Percentiles rank a stretch among this genome's conserved stretches.
phyloP scores from a whole-genome alignment of 2,888 invertebrate species.

The Clusia tigrina region DNA sequence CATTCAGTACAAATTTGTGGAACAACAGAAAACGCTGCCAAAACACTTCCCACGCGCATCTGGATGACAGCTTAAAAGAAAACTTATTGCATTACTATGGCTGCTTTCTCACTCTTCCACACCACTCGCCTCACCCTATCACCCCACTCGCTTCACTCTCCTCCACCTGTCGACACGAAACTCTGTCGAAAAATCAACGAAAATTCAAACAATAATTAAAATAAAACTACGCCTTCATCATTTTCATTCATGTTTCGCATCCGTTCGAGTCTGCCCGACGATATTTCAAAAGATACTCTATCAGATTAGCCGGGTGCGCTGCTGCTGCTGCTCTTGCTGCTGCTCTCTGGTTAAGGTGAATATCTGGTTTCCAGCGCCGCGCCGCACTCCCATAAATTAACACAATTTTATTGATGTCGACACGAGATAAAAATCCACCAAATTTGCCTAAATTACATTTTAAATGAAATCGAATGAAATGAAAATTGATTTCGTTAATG shows the following conservation, averaged over 20 bases:
- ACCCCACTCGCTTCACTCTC: too few species aligned
- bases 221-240: not conserved
- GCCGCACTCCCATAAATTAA: constrained; percentile 51
- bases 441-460: constrained; percentile 47
- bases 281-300: not conserved
- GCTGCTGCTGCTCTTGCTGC: not conserved
- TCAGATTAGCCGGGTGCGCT: not conserved
- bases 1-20: too few species aligned
- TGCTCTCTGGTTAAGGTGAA: too few species aligned
- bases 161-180: too few species aligned
- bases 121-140: too few species aligned
- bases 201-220: too few species aligned
- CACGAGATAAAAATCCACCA: constrained; percentile 50
- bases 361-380: too few species aligned
- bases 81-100: too few species aligned
- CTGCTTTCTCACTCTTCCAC: too few species aligned
- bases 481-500: constrained; percentile 48
- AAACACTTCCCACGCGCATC: not conserved
- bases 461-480: constrained; percentile 31
- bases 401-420: constrained; percentile 55
- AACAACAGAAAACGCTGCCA: too few species aligned
- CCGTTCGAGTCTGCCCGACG: not conserved
- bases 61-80: too few species aligned
- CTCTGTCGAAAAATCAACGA: too few species aligned
- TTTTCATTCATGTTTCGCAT: constrained; percentile 13